Percentiles rank a stretch among this genome's conserved stretches.
Conservation (phyloP, 2,797 vertebrate genomes). For the Rhinatrema bivittatum region DNA sequence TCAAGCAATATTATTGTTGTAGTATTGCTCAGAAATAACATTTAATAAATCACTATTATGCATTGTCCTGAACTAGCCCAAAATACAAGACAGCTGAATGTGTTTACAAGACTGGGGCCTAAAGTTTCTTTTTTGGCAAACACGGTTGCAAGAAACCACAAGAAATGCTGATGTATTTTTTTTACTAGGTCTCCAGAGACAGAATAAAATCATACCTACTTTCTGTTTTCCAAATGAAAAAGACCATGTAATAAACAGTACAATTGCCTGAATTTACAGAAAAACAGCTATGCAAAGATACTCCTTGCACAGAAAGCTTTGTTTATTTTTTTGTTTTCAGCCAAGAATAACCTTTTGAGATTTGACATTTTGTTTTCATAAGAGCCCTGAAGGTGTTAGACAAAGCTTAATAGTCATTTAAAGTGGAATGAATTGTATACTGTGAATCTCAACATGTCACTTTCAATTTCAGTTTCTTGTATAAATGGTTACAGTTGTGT, state of each 20-base stretch:
- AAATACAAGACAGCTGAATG: too few species aligned
- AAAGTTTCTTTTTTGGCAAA: too few species aligned
- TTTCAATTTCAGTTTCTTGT: constrained; percentile 42
- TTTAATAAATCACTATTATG: too few species aligned
- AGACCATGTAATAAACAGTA: constrained; percentile 20
- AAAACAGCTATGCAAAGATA: constrained; percentile 28
- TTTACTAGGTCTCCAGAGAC: too few species aligned
- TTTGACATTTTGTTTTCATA: constrained; percentile 46
- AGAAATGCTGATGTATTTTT: too few species aligned
- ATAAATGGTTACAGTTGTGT: constrained; percentile 40
- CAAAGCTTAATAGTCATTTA: constrained; percentile 40
- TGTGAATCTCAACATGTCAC: constrained; percentile 41
- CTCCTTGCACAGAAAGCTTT: constrained; percentile 31
- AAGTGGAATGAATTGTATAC: constrained; percentile 29
- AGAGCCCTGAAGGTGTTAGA: constrained; percentile 37
- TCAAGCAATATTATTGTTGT: too few species aligned
- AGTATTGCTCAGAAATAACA: too few species aligned
- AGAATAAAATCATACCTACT: too few species aligned
- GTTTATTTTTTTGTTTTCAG: constrained; percentile 43
- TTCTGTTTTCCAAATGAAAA: constrained; percentile 25
- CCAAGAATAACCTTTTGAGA: constrained; percentile 34
- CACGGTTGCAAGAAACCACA: too few species aligned
- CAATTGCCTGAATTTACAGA: constrained; percentile 32
- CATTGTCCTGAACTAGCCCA: too few species aligned
- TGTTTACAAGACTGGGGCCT: too few species aligned